Conservation (phyloP, 2,888 invertebrate species). For the Andrena marginata region DNA sequence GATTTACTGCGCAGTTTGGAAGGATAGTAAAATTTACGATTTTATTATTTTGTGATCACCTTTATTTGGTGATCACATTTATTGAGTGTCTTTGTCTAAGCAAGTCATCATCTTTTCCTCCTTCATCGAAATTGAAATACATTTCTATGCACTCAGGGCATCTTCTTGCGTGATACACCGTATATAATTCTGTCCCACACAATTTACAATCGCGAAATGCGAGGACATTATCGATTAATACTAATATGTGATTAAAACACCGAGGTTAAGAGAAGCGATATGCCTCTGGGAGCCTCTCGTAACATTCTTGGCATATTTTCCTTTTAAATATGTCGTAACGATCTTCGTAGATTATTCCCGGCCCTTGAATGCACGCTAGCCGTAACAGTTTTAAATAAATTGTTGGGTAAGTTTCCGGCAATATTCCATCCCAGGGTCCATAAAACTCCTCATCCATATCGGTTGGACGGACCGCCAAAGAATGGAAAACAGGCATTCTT, state of each 20-base stretch:
- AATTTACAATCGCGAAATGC: too few species aligned
- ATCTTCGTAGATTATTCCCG: fast-evolving
- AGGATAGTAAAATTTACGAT: too few species aligned
- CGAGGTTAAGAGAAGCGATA: fast-evolving
- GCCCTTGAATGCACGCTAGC: fast-evolving
- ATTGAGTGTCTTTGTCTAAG: fast-evolving
- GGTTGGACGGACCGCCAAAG: fast-evolving
- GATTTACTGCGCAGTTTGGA: too few species aligned
- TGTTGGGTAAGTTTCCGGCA: fast-evolving
- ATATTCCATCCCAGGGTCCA: too few species aligned
- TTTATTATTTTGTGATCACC: too few species aligned
- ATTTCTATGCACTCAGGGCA: fast-evolving
- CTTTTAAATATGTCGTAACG: fast-evolving
- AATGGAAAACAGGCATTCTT: too few species aligned
- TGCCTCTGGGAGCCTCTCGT: fast-evolving
- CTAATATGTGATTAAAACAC: fast-evolving
- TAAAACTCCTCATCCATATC: too few species aligned
- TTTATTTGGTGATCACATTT: too few species aligned
- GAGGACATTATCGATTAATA: too few species aligned
- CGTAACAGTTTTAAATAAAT: fast-evolving
- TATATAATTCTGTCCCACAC: too few species aligned
- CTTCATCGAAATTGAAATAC: too few species aligned
- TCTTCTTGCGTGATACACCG: fast-evolving
- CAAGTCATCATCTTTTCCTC: fast-evolving
- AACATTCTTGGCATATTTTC: fast-evolving